Base-by-base conservation (phyloP, 2,888 invertebrate genomes). In the Phyto melanocephala region DNA sequence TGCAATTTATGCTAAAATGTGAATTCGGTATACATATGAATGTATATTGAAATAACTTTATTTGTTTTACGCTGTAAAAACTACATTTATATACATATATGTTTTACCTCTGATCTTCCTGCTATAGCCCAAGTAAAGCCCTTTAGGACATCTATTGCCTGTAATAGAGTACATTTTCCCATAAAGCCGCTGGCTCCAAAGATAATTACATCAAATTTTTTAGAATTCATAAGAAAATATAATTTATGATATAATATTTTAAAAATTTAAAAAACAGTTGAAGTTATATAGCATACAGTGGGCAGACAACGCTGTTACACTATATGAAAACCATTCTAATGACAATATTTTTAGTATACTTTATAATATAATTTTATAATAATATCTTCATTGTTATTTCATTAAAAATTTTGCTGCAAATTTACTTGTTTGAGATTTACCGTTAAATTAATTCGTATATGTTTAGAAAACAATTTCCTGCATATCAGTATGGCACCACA, bases 151-250 rank as follows among this genome's bases (percentile, higher is more conserved):
- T 90, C 89, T 6, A 91, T 90, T 72, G 93, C 88, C 87, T 95
- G 94, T 84, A 93, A 92, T 2, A 96, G 95, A 0, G 95, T 94
- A 90, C 94, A 94, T 90, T 95, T 94, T 3, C 98, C 98, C 1
- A 98, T 97, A 58, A 82, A 98, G 40, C 98, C 98, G 0, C 96
- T 95, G 0, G 98, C 98, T 28, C 98, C 98, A 90, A 98, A 98
- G 87, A 98, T 93, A 13, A 98, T 93, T 10, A 98, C 87, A 91
- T 98, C 97, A 62, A 95, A 81, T 70, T 67, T 83, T 63, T 70
- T 71, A 7, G 68, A 47, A 52, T 17, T 47, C 80, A 80, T 80
- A 40, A 37, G 10, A 50, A 60, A 6, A 15, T 17, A 7, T n/a
- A 47, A 7, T 20, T 20, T 47, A 6, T 28, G 6, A 28, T 28